phyloP scores from a whole-genome alignment of 1,140 invertebrate species.

The Drosophila lacertosa region DNA sequence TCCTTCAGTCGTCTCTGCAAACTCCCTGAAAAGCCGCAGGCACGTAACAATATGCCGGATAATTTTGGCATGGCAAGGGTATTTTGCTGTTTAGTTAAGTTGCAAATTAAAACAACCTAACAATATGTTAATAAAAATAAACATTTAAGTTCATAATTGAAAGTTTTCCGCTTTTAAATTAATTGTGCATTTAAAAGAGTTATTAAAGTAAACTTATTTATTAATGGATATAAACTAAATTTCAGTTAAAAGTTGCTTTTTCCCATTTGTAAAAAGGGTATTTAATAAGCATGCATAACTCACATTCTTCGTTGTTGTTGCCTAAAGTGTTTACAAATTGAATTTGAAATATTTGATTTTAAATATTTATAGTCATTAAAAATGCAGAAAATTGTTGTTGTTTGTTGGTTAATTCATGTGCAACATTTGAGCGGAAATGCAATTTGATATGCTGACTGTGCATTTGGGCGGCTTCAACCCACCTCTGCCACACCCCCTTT shows the following conservation, averaged over 20 bases:
- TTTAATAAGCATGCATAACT: background rate
- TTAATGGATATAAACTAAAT: no score
- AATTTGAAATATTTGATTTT: constrained; percentile 56
- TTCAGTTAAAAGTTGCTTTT: no score
- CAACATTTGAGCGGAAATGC: constrained; percentile 47
- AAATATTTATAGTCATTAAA: constrained; percentile 70
- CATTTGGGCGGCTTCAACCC: constrained; percentile 17
- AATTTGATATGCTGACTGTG: constrained; percentile 48
- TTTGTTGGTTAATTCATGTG: constrained; percentile 54
- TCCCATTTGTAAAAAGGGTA: background rate
- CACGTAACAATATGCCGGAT: background rate
- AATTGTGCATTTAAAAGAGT: no score
- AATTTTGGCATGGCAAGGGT: background rate
- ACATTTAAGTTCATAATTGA: no score
- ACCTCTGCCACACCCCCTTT: background rate
- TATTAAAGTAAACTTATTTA: no score
- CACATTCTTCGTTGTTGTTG: background rate
- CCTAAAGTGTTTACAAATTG: constrained; percentile 45
- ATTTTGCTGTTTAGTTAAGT: background rate
- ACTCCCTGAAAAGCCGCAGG: background rate
- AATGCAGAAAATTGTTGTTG: constrained; percentile 50
- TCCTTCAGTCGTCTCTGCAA: background rate
- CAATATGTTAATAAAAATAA: no score
- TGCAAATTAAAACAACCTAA: no score
- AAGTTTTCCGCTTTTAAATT: no score